phyloP scores from a whole-genome alignment of 2,113 vertebrate species.

The Gymnobelideus leadbeateri region DNA sequence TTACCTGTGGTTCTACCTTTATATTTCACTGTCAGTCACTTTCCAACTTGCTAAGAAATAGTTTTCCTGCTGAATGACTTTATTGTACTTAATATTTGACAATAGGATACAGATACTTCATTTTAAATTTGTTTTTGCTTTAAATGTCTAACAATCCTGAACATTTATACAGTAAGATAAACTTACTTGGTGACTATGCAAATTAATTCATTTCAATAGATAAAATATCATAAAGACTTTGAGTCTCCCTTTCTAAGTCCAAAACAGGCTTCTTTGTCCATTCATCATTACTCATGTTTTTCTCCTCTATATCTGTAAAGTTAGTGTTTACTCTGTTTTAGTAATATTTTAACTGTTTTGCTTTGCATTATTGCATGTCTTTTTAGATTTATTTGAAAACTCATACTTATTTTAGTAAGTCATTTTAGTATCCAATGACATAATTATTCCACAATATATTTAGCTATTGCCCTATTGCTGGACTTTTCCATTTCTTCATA shows the following conservation, averaged over 20 bases:
- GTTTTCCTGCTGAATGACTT: slow-evolving; percentile 46
- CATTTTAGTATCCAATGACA: background rate
- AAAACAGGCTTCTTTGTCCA: background rate
- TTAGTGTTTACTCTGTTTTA: background rate
- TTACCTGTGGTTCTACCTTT: slow-evolving; percentile 52
- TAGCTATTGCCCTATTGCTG: background rate
- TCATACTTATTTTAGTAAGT: background rate
- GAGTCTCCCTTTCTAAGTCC: background rate
- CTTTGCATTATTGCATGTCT: background rate
- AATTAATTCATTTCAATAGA: background rate
- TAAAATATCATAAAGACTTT: background rate
- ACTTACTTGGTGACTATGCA: background rate
- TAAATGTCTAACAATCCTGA: background rate
- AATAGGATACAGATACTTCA: slow-evolving; percentile 32
- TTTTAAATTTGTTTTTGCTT: slow-evolving; percentile 31
- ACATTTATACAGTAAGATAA: background rate
- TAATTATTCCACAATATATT: background rate
- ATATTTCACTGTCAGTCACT: slow-evolving; percentile 2
- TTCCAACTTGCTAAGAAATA: slow-evolving; percentile 44
- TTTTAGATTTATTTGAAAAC: background rate
- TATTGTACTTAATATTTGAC: slow-evolving; percentile 55
- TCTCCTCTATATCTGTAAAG: background rate
- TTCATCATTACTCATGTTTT: background rate
- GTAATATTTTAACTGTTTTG: background rate
- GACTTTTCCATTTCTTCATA: background rate